phyloP scores from a whole-genome alignment of 2,113 vertebrate species.

The Catharus minimus region DNA sequence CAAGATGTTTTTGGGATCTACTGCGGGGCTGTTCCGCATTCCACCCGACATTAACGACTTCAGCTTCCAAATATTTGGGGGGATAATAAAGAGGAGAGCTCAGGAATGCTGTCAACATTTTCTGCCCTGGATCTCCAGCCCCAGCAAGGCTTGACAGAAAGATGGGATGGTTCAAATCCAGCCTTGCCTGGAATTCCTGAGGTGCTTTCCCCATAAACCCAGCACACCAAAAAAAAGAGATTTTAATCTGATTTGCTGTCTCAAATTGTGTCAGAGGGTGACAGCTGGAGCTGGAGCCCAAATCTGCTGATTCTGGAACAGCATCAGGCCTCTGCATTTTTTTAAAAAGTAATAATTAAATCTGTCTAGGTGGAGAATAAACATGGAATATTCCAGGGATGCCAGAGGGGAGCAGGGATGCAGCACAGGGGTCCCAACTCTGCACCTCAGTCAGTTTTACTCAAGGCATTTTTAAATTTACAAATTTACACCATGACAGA shows the following conservation, averaged over 20 bases:
- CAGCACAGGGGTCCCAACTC: fast-evolving
- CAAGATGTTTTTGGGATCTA: slow-evolving; percentile 70
- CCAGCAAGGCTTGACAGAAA: not conserved
- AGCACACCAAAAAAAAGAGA: not conserved
- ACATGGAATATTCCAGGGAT: not conserved
- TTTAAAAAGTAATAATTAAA: not conserved
- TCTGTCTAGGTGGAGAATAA: not conserved
- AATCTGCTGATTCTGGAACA: not conserved
- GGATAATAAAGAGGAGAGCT: slow-evolving; percentile 12
- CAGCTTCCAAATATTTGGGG: slow-evolving; percentile 56
- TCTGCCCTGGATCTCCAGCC: not conserved
- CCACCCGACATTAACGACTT: slow-evolving; percentile 47
- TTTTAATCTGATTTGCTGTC: not conserved
- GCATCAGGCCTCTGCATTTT: not conserved
- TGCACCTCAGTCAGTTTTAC: not conserved
- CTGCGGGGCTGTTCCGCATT: slow-evolving; percentile 68
- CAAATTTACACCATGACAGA: fast-evolving
- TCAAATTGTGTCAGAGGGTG: not conserved
- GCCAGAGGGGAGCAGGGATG: not conserved
- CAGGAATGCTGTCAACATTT: slow-evolving; percentile 22
- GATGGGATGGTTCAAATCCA: not conserved
- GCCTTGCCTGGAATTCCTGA: not conserved
- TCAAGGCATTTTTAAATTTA: fast-evolving
- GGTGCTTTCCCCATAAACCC: not conserved
- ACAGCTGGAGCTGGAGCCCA: not conserved